Percentiles rank a stretch among this genome's conserved stretches.
Conservation (phyloP, 1,140 invertebrate species). For the Sycophila sp. region DNA sequence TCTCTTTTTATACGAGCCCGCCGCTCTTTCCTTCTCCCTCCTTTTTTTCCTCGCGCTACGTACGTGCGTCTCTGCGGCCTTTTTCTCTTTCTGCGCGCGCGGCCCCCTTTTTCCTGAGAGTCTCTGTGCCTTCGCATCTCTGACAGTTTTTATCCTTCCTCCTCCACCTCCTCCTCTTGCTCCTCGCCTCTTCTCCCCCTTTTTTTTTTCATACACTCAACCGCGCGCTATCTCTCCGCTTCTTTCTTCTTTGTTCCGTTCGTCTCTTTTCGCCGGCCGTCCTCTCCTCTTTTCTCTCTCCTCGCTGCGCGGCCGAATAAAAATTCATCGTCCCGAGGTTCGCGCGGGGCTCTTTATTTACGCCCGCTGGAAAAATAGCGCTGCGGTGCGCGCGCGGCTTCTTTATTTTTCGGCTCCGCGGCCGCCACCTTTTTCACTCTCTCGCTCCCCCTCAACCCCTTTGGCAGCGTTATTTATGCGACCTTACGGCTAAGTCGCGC, state of each 20-base stretch:
- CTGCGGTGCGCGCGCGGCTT: too few species aligned
- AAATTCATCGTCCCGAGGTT: conserved; percentile 2
- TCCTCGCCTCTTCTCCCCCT: not conserved
- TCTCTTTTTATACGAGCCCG: conserved; percentile 6
- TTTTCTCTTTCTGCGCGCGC: conserved; percentile 24
- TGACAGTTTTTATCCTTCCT: conserved; percentile 38
- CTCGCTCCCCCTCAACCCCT: too few species aligned
- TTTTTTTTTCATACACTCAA: conserved; percentile 20
- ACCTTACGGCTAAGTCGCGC: too few species aligned
- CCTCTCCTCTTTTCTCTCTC: not conserved
- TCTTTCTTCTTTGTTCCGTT: conserved; percentile 21
- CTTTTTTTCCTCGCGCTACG: conserved; percentile 10
- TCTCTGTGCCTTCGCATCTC: conserved; percentile 35
- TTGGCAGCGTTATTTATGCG: too few species aligned
- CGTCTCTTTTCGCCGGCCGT: conserved; percentile 8
- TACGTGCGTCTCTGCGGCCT: conserved; percentile 2
- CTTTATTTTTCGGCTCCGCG: too few species aligned
- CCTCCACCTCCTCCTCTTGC: not conserved
- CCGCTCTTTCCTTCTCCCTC: conserved; percentile 2
- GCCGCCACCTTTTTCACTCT: too few species aligned
- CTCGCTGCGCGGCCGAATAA: not conserved
- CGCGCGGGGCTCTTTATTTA: conserved; percentile 37
- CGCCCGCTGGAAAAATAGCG: not conserved
- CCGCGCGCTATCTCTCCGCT: conserved; percentile 9
- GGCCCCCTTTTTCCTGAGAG: conserved; percentile 35